phyloP scores from a whole-genome alignment of 2,797 vertebrate genomes.

The Sebastes elongatus region DNA sequence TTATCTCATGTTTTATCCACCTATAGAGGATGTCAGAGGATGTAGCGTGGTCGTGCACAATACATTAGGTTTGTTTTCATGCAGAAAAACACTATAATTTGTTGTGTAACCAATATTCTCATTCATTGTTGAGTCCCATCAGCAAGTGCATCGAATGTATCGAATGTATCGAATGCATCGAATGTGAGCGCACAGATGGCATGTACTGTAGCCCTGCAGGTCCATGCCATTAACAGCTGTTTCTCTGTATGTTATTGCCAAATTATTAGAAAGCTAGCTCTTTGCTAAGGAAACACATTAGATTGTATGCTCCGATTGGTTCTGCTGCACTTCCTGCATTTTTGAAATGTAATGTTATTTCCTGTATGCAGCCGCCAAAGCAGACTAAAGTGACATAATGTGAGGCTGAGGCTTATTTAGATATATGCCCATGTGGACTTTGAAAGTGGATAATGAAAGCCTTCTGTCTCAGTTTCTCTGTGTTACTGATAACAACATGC shows the following conservation, averaged over 20 bases:
- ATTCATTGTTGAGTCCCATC: background rate
- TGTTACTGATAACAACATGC: background rate
- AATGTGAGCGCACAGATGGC: background rate
- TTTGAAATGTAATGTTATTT: constrained; percentile 14
- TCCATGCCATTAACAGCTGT: background rate
- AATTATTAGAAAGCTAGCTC: background rate
- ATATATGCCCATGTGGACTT: background rate
- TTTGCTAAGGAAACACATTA: background rate
- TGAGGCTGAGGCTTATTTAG: background rate
- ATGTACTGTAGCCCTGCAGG: too few species aligned
- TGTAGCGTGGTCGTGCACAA: too few species aligned
- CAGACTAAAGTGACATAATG: background rate
- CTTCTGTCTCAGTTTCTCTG: background rate
- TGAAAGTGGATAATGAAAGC: background rate
- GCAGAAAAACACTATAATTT: background rate
- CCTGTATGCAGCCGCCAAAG: constrained; percentile 37
- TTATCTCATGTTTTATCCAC: background rate
- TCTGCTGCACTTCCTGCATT: constrained; percentile 46
- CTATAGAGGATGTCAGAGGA: background rate
- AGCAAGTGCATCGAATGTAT: background rate
- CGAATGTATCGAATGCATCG: too few species aligned
- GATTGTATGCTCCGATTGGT: background rate
- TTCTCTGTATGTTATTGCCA: background rate
- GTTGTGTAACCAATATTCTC: background rate
- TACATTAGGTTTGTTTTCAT: background rate